Percentiles rank a stretch among this genome's conserved stretches.
These are phyloP conservation scores for Mirounga angustirostris DNA, from an alignment of 2,113 vertebrate genomes.

Conservation along the genomic window DNA sequence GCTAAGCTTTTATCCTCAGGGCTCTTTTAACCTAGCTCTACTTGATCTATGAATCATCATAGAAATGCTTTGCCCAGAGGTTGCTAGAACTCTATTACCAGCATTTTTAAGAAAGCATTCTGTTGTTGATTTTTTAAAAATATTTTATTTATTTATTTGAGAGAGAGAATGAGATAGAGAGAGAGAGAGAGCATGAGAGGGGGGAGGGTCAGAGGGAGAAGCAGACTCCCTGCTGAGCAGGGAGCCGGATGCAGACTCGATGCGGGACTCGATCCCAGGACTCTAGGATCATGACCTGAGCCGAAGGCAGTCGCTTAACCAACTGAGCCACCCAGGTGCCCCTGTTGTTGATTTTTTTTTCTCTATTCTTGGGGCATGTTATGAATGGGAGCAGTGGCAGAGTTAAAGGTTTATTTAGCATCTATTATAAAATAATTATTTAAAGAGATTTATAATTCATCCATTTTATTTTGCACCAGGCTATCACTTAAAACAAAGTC, in stretches of 20 bases:
- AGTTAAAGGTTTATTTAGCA: neutral
- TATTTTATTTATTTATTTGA: too few relatives aligned
- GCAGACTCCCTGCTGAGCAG: too few relatives aligned
- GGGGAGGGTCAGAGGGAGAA: too few relatives aligned
- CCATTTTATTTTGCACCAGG: slow-evolving; percentile 67
- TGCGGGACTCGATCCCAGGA: too few relatives aligned
- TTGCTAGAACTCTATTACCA: neutral
- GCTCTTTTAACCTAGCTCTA: slow-evolving; percentile 49
- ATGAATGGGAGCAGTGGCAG: slow-evolving; percentile 33
- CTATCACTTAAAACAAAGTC: neutral
- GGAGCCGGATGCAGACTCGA: too few relatives aligned
- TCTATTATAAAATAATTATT: slow-evolving; percentile 60
- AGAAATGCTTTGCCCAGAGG: neutral
- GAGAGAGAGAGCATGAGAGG: too few relatives aligned
- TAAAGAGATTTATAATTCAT: slow-evolving; percentile 67
- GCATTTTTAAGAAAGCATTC: neutral
- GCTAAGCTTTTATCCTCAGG: neutral
- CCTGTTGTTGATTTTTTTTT: neutral
- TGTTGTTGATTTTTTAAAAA: slow-evolving; percentile 32
- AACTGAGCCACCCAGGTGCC: too few relatives aligned
- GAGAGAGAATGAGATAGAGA: too few relatives aligned
- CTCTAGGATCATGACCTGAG: too few relatives aligned
- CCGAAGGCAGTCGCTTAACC: too few relatives aligned
- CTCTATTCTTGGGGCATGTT: slow-evolving; percentile 33
- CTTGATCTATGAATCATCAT: neutral